Conservation (phyloP, 2,113 vertebrate genomes). For the Apistogramma diplotaenia region DNA sequence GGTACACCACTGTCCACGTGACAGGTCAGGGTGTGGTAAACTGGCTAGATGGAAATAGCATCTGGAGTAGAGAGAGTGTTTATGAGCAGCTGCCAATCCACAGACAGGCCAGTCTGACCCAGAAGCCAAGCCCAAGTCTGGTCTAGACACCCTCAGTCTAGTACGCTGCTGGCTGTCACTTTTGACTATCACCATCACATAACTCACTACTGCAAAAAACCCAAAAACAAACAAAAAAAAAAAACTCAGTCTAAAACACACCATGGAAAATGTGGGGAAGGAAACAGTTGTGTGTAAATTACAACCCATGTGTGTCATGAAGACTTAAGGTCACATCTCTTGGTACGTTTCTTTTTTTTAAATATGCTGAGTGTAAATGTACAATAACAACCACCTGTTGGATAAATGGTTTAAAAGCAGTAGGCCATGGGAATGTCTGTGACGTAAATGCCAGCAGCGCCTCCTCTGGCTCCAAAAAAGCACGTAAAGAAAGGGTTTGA, state of each 20-base stretch:
- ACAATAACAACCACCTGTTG: conserved; percentile 15
- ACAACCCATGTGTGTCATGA: conserved; percentile 4
- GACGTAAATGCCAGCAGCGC: conserved; percentile 24
- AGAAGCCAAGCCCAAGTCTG: conserved; percentile 72
- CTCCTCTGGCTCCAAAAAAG: conserved; percentile 13
- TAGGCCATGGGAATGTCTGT: conserved; percentile 4
- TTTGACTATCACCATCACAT: conserved; percentile 39
- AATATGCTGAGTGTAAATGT: neutral
- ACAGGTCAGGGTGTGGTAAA: conserved; percentile 75
- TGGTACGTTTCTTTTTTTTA: neutral
- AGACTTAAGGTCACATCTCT: neutral
- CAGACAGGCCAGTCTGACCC: conserved; percentile 46
- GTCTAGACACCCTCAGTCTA: conserved; percentile 57
- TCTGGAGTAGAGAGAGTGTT: conserved; percentile 60
- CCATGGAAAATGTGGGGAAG: conserved; percentile 31
- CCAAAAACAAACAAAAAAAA: neutral
- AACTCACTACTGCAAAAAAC: conserved; percentile 34
- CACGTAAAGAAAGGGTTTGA: conserved; percentile 16
- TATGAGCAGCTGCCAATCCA: conserved; percentile 68
- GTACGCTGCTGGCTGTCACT: conserved; percentile 34
- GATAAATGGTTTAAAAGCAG: conserved; percentile 20
- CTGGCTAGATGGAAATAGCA: conserved; percentile 73
- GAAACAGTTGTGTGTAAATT: conserved; percentile 10
- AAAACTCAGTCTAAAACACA: neutral
- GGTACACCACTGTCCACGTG: conserved; percentile 54